A percentile compares a stretch with the other conserved stretches of the same genome.
These are phyloP conservation scores for Pluvianellus socialis DNA, from an alignment of 2,113 vertebrate genomes.

Conservation along the genomic window DNA sequence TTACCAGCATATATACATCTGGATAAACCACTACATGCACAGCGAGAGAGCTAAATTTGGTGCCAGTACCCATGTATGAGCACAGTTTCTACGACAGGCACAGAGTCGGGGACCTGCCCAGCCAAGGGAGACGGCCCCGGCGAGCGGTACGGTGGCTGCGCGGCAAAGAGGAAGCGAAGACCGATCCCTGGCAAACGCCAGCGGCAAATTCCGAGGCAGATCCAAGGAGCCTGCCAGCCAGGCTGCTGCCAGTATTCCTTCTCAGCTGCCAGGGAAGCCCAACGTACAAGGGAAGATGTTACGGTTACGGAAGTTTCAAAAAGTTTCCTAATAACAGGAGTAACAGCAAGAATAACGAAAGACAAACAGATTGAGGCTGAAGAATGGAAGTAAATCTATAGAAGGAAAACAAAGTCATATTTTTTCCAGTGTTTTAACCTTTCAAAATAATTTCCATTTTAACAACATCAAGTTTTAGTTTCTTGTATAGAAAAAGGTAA, in stretches of 20 bases:
- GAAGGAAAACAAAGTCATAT: neutral
- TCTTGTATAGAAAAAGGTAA: neutral
- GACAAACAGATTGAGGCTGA: neutral
- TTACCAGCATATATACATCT: neutral
- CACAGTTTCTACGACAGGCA: neutral
- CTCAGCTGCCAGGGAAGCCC: neutral
- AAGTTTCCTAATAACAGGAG: neutral
- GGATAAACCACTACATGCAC: neutral
- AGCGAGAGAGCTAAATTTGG: neutral
- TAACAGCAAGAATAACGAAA: neutral
- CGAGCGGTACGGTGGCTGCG: rapidly evolving
- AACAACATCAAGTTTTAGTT: neutral
- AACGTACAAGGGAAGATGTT: neutral
- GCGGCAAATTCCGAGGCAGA: neutral
- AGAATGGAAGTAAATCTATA: neutral
- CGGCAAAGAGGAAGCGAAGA: neutral
- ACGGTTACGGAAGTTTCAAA: neutral
- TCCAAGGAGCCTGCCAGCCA: neutral
- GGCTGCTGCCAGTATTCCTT: neutral
- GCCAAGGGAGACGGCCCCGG: too few species aligned
- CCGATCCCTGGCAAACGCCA: neutral
- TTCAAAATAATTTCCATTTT: neutral
- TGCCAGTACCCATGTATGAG: neutral
- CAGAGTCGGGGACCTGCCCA: neutral
- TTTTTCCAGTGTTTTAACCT: neutral